Conservation (phyloP, 2,888 invertebrate species). For the Apantesis nais region DNA sequence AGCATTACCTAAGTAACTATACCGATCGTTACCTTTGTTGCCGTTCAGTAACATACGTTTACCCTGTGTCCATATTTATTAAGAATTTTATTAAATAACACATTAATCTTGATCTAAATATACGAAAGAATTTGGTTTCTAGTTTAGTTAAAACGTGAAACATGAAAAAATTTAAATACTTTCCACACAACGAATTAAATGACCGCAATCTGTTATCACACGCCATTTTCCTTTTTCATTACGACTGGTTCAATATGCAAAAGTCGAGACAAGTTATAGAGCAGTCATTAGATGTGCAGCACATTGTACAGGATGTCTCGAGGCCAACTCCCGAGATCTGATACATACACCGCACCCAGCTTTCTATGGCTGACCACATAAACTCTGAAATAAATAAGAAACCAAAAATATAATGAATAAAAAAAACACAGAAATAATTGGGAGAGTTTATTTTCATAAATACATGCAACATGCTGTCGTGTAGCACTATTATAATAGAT, state of each 20-base stretch:
- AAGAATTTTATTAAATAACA: too few species aligned
- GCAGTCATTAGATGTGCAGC: constrained; percentile 69
- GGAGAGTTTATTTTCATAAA: too few species aligned
- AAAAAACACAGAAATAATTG: too few species aligned
- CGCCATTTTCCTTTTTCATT: constrained; percentile 47
- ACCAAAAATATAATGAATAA: too few species aligned
- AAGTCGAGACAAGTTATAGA: constrained; percentile 45
- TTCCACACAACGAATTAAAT: constrained; percentile 28
- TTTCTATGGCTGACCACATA: constrained; percentile 66
- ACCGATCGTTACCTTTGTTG: too few species aligned
- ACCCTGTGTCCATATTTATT: too few species aligned
- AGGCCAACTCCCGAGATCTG: constrained; percentile 65
- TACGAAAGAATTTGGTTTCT: too few species aligned
- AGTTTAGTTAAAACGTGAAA: background rate
- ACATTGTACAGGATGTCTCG: constrained; percentile 77
- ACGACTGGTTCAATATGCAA: constrained; percentile 53
- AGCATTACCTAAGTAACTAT: too few species aligned
- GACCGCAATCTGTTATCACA: constrained; percentile 27
- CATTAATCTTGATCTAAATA: too few species aligned
- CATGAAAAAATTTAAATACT: background rate
- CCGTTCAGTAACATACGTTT: too few species aligned
- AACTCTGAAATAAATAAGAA: constrained; percentile 38
- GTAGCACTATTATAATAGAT: too few species aligned
- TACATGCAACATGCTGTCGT: too few species aligned
- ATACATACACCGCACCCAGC: constrained; percentile 68